Evolutionary conservation across 2,888 invertebrate genomes (phyloP), one percentile per base, ranked within the genome.

Genomic region (Magallana nippona): DNA sequence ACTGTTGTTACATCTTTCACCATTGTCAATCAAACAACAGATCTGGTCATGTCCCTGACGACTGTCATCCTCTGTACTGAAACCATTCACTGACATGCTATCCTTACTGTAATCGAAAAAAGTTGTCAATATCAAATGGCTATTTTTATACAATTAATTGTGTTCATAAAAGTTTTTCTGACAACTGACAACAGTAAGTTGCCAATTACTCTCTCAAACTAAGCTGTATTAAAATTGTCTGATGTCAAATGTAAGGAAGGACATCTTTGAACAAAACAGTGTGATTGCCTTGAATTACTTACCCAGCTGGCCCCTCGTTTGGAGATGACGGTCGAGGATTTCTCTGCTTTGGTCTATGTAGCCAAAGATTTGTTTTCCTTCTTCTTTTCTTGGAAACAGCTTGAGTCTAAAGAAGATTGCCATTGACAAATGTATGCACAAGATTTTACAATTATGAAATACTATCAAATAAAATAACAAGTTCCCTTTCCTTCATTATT

Each of bases 1-100:
- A 84, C 96, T 96, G 93, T 98, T 96, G 88, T 96, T 96, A 95
- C 98, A 99, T 89, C 98, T 96, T 90, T 97, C 97, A 88, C 96
- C 96, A 94, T 97, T 97, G 84, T 94, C 94, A 92, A 98, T 96
- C 91, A 98, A 96, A 95, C 98, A 98, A 95, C 98, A 98, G 44
- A 92, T 89, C 85, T 93, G 93, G 79, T 91, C 91, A 88, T 92
- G 92, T 32, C 91, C 91, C 27, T 90, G 88, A 55, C 88, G 85
- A 82, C 91, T 89, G 81, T 92, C 92, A 71, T 92, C 92, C 44
- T 89, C 90, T 32, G 91, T 90, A 81, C 91, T 92, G 81, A 91
- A 92, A 82, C 92, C 92, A 89, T 93, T 89, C 88, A 89, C 89
- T 78, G 86, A 89, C 81, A 84, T 84, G 10, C 63, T 62, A 60